Evolutionary conservation across 23 tunicate genomes (phyloP).

Genomic region (Pegea sp.): DNA sequence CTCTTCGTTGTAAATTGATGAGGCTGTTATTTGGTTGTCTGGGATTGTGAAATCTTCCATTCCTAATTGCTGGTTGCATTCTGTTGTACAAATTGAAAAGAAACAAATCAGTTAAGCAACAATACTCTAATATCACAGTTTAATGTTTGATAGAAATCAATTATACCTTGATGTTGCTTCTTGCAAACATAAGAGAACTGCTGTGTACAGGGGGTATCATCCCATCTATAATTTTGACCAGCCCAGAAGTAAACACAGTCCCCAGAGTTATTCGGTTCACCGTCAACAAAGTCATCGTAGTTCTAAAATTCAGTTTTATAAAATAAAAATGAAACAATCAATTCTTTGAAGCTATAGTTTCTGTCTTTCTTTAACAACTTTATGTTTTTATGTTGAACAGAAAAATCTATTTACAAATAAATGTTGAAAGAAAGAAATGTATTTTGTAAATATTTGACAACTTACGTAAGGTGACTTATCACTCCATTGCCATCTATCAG

Average conservation of each 20-base stretch:
- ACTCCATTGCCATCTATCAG: slow-evolving; percentile 25
- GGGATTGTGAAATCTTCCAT: slow-evolving; percentile 50
- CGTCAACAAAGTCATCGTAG: slow-evolving; percentile 22
- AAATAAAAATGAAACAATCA: no score
- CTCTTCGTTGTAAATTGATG: slow-evolving; percentile 23
- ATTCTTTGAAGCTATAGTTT: no score
- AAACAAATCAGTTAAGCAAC: not conserved
- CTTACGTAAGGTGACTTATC: slow-evolving; percentile 61
- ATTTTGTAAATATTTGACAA: slow-evolving; percentile 1
- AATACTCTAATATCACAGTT: no score
- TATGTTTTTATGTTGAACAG: not conserved
- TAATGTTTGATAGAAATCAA: no score
- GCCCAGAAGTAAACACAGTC: slow-evolving; percentile 46
- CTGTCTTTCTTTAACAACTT: not conserved
- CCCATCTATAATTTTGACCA: slow-evolving; percentile 44
- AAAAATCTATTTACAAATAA: not conserved
- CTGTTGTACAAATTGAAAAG: slow-evolving; percentile 4
- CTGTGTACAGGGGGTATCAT: slow-evolving; percentile 20
- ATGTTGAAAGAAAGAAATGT: not conserved
- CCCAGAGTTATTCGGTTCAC: slow-evolving; percentile 38
- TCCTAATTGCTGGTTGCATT: slow-evolving; percentile 52
- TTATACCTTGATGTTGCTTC: slow-evolving; percentile 16
- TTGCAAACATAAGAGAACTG: slow-evolving; percentile 33
- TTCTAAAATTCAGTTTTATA: no score
- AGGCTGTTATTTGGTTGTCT: slow-evolving; percentile 53